A percentile compares a stretch with the other conserved stretches of the same genome.
phyloP scores from a whole-genome alignment of 2,888 invertebrate genomes.

The Tenthredo notha region DNA sequence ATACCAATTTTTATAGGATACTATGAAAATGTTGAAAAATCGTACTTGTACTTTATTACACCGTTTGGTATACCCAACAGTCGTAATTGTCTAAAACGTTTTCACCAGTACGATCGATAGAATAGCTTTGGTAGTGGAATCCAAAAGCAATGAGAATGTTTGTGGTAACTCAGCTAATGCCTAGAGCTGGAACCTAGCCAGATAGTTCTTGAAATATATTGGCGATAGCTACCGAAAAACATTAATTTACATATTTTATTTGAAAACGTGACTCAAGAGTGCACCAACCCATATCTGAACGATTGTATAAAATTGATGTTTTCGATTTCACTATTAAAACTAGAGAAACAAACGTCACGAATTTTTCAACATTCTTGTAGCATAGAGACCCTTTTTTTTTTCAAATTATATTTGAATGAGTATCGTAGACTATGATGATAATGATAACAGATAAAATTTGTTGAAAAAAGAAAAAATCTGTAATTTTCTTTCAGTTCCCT shows the following conservation, averaged over 20 bases:
- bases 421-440: too few species aligned
- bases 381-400: too few species aligned
- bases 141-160: constrained; percentile 24
- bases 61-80: background rate
- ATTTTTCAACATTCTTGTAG: background rate
- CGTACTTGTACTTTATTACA: constrained; percentile 2
- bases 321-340: background rate
- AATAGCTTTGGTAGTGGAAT: background rate
- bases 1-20: background rate
- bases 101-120: background rate
- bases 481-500: background rate
- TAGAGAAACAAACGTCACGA: background rate
- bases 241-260: constrained; percentile 41
- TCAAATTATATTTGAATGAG: too few species aligned
- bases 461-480: background rate
- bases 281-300: background rate
- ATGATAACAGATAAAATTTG: background rate
- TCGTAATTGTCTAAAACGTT: constrained; percentile 14
- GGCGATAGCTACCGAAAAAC: constrained; percentile 18
- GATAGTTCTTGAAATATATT: constrained; percentile 25
- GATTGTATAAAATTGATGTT: background rate
- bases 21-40: background rate
- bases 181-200: constrained; percentile 21
- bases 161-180: constrained; percentile 20
- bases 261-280: background rate